Conservation (phyloP, 2,888 invertebrate species). For the Alentia gelatinosa region DNA sequence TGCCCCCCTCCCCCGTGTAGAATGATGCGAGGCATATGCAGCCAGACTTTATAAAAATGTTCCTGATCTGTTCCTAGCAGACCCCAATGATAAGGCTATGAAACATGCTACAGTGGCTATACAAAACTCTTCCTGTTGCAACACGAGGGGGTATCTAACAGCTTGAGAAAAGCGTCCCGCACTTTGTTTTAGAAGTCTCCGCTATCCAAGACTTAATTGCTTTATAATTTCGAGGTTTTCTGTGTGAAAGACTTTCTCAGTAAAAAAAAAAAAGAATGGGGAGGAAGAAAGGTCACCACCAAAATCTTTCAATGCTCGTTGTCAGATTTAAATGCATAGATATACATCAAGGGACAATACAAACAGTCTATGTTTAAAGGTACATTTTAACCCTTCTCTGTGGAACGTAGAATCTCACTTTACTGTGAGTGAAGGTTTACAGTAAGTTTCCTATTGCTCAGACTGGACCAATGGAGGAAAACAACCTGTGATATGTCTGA, state of each 20-base stretch:
- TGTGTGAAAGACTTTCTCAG: background rate
- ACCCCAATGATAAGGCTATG: background rate
- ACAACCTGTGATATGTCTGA: conserved; percentile 14
- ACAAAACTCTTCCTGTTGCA: background rate
- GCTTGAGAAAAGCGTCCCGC: background rate
- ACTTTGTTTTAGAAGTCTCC: background rate
- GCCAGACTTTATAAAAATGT: background rate
- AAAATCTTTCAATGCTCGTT: conserved; percentile 12
- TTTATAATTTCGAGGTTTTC: background rate
- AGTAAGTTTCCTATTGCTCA: background rate
- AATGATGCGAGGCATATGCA: background rate
- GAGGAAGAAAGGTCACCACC: background rate
- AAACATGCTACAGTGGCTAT: background rate
- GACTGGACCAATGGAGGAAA: background rate
- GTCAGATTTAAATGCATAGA: conserved; percentile 41
- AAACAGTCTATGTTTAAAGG: background rate
- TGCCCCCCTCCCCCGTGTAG: background rate
- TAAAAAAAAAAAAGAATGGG: background rate
- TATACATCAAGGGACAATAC: background rate
- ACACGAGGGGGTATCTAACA: background rate
- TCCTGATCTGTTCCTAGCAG: background rate
- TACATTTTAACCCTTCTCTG: no score
- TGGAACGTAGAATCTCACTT: no score
- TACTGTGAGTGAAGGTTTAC: no score
- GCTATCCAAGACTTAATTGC: background rate